Evolutionary conservation across 2,888 invertebrate genomes (phyloP), one percentile per base, ranked within the genome.

Genomic region (Drosophila mimetica): DNA sequence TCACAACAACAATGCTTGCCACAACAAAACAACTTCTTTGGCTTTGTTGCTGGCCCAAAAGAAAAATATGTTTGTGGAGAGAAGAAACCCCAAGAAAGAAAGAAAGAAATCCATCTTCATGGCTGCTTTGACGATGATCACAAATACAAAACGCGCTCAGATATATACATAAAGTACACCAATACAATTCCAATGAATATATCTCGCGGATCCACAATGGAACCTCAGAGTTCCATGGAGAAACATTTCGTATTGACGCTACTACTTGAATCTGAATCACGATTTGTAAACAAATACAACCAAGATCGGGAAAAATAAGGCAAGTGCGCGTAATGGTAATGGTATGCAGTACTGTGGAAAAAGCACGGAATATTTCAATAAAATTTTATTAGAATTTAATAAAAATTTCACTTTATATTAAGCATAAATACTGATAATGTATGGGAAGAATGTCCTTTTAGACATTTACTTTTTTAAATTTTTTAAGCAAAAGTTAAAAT

Each of bases 1-100:
- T 89, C 90, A 88, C 86, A 81, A 77, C 78, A 87, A 90, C 90
- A 91, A 91, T 90, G 79, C 86, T 88, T 89, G 88, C 89, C 90
- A 90, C 90, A 90, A 89, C 86, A 90, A 89, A 89, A 90, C 90
- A 90, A 83, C 82, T 83, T 88, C 80, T 86, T 77, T 77, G 88
- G 86, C 81, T 82, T 82, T 88, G 64, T 69, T 66, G 54, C 67
- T 67, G 51, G 54, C 61, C 39, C 58, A 55, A 66, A 50, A 66
- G 47, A 64, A 64, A 63, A 66, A 64, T 65, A 51, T 51, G 42
- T 66, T 66, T 36, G 34, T 44, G 41, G 66, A 52, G 61, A 59
- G 16, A 51, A 58, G 51, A 54, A 39, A 61, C 60, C 37, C 63
- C 60, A 61, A 46, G 58, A 36, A n/a, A 44, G 30, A 76, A 63